A percentile compares a stretch with the other conserved stretches of the same genome.
Conservation (phyloP, 2,888 invertebrate species). For the Chydorus sphaericus region DNA sequence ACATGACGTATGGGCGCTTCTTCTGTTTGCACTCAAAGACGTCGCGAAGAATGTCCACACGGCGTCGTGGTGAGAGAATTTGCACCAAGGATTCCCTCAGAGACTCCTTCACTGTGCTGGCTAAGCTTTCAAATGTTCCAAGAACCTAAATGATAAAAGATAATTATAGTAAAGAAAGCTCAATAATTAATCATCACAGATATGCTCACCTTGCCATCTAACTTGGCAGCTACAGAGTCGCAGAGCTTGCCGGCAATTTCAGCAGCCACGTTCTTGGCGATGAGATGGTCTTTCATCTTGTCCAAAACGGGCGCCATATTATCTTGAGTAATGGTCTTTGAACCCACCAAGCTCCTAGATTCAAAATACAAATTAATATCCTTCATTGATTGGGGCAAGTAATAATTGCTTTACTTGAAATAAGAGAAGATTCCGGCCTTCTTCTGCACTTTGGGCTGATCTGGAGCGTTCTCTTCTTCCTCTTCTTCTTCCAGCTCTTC, state of each 20-base stretch:
- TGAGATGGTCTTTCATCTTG: conserved; percentile 87
- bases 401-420: conserved; percentile 40
- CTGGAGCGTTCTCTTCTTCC: conserved; percentile 21
- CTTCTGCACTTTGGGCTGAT: conserved; percentile 21
- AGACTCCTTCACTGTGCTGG: conserved; percentile 69
- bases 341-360: conserved; percentile 57
- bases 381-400: neutral
- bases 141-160: conserved; percentile 40
- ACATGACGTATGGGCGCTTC: conserved; percentile 78
- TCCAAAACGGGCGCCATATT: conserved; percentile 77
- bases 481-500: conserved; percentile 44
- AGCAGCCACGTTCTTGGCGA: conserved; percentile 91
- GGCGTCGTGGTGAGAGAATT: conserved; percentile 83
- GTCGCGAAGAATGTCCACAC: conserved; percentile 92
- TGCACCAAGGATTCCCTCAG: conserved; percentile 82
- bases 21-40: conserved; percentile 71
- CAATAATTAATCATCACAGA: neutral
- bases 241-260: conserved; percentile 90
- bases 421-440: conserved; percentile 58
- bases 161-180: neutral
- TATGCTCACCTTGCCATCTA: conserved; percentile 58
- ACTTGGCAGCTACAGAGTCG: conserved; percentile 73
- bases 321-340: conserved; percentile 64
- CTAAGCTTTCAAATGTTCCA: conserved; percentile 90
- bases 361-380: neutral